Evolutionary conservation across 2,888 invertebrate genomes (phyloP).

Genomic region (Drosophila neonasuta): DNA sequence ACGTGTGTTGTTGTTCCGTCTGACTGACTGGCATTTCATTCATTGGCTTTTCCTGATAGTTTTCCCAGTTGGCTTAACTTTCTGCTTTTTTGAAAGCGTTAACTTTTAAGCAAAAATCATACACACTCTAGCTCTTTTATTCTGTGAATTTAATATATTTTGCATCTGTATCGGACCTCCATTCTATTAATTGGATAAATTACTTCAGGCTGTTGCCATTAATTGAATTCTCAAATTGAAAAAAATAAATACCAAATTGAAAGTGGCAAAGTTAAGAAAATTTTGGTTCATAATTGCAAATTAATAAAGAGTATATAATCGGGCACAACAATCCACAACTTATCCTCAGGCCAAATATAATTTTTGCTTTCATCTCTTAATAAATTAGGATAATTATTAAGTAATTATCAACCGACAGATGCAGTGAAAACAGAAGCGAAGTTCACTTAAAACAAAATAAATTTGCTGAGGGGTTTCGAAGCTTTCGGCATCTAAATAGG

Average conservation of each 20-base stretch:
- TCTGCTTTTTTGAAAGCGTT: slow-evolving; percentile 25
- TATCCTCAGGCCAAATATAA: slow-evolving; percentile 24
- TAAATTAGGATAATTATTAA: slow-evolving; percentile 41
- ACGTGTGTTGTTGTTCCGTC: slow-evolving; percentile 46
- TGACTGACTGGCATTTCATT: slow-evolving; percentile 45
- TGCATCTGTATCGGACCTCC: not conserved
- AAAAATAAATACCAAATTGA: slow-evolving; percentile 6
- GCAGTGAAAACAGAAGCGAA: slow-evolving; percentile 39
- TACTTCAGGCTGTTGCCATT: slow-evolving; percentile 26
- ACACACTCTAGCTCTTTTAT: not conserved
- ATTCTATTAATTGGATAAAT: slow-evolving; percentile 28
- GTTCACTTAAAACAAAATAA: slow-evolving; percentile 1
- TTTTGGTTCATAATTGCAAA: slow-evolving; percentile 31
- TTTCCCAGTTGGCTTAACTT: slow-evolving; percentile 42
- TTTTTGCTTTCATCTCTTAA: slow-evolving; percentile 51
- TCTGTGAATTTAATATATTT: slow-evolving; percentile 3
- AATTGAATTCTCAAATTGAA: slow-evolving; percentile 28
- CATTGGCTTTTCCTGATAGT: slow-evolving; percentile 43
- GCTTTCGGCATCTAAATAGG: not conserved
- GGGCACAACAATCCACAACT: not conserved
- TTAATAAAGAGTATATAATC: slow-evolving; percentile 22
- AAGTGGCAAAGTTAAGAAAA: slow-evolving; percentile 15
- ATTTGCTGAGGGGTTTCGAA: not conserved
- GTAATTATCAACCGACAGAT: slow-evolving; percentile 59
- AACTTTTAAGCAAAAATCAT: not conserved